A percentile compares a stretch with the other conserved stretches of the same genome.
Conservation (phyloP, 2,797 vertebrate species). For the Sebastes matsubarae region DNA sequence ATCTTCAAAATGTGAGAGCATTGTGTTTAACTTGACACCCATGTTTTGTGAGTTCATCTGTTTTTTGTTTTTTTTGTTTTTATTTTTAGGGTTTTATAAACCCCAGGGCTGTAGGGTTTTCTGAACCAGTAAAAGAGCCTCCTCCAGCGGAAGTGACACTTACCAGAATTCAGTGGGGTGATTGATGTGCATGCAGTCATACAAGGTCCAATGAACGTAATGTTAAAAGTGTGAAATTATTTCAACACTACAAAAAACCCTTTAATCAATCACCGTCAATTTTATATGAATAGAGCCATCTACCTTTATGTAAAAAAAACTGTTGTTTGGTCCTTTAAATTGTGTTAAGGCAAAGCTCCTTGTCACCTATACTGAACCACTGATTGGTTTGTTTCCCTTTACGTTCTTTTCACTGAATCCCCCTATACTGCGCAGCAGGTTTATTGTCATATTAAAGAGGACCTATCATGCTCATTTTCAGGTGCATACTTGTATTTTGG, state of each 20-base stretch:
- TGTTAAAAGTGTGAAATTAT: background rate
- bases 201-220: background rate
- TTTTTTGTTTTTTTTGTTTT: background rate
- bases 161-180: background rate
- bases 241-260: too few species aligned
- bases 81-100: background rate
- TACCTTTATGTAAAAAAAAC: background rate
- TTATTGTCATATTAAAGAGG: background rate
- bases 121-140: background rate
- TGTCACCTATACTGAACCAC: background rate
- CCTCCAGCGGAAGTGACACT: background rate
- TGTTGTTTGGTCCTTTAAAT: background rate
- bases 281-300: too few species aligned
- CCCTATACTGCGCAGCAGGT: background rate
- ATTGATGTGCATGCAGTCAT: background rate
- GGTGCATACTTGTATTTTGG: too few species aligned
- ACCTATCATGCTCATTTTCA: too few species aligned
- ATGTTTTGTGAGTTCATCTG: background rate
- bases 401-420: background rate
- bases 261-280: too few species aligned
- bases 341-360: background rate
- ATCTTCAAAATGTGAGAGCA: background rate
- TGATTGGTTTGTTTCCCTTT: background rate
- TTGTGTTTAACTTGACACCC: slow-evolving; percentile 2
- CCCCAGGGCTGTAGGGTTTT: background rate